These are phyloP conservation scores for Cottoperca gobio DNA, from an alignment of 2,797 vertebrate species.

Conservation along the genomic window DNA sequence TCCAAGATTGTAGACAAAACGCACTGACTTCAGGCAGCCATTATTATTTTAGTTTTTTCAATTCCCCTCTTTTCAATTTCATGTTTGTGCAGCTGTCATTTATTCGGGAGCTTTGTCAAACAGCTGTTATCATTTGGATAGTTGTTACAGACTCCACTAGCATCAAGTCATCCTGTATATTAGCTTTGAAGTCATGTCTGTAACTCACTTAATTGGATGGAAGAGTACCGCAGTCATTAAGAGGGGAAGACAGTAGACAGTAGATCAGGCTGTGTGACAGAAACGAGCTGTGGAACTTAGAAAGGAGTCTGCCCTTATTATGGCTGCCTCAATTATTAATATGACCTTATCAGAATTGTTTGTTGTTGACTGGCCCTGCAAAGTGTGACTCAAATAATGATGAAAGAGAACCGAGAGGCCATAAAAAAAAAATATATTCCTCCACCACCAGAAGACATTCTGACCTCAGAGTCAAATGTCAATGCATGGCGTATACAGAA, in stretches of 20 bases:
- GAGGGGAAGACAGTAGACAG: slow-evolving; percentile 37
- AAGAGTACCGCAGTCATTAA: slow-evolving; percentile 51
- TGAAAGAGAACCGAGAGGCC: slow-evolving; percentile 39
- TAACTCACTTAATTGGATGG: slow-evolving; percentile 40
- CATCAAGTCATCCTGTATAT: slow-evolving; percentile 16
- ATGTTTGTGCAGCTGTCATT: slow-evolving; percentile 22
- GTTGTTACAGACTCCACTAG: slow-evolving; percentile 13
- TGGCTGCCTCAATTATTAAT: slow-evolving; percentile 67
- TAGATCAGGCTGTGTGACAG: slow-evolving; percentile 46
- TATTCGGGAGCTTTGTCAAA: slow-evolving; percentile 22
- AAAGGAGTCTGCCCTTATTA: slow-evolving; percentile 68
- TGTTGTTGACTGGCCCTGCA: slow-evolving; percentile 59
- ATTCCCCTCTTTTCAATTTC: slow-evolving; percentile 7
- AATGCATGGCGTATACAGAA: background rate
- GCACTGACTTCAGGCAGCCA: background rate
- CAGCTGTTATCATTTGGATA: slow-evolving; percentile 41
- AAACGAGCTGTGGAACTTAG: slow-evolving; percentile 59
- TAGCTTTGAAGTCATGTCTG: slow-evolving; percentile 33
- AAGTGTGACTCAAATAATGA: slow-evolving; percentile 69
- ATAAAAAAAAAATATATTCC: slow-evolving; percentile 44
- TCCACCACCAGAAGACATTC: slow-evolving; percentile 5
- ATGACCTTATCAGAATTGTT: slow-evolving; percentile 76
- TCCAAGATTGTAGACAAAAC: slow-evolving; percentile 7
- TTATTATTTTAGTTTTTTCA: slow-evolving; percentile 24
- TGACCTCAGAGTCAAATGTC: slow-evolving; percentile 12